Percentiles rank a stretch among this genome's conserved stretches.
phyloP scores from a whole-genome alignment of 2,888 invertebrate species.

The Microplitis manilae region DNA sequence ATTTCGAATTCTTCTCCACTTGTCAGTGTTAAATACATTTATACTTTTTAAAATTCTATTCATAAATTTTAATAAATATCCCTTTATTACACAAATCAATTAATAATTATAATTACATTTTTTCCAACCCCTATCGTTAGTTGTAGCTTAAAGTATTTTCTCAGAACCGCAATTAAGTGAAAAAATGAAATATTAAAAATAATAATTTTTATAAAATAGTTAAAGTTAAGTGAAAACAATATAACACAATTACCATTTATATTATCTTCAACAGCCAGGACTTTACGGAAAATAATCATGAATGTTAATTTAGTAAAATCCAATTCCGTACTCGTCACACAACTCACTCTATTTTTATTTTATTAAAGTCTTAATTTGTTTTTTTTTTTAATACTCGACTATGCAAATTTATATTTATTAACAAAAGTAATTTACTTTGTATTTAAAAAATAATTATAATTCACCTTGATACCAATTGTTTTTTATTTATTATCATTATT shows the following conservation, averaged over 20 bases:
- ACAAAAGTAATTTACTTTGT: not conserved
- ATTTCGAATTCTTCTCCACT: not conserved
- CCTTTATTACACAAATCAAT: too few species aligned
- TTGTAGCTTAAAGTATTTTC: too few species aligned
- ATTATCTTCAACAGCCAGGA: slow-evolving; percentile 54
- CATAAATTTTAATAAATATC: too few species aligned
- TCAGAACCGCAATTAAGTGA: too few species aligned
- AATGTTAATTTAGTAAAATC: slow-evolving; percentile 53
- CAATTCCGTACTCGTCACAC: slow-evolving; percentile 31
- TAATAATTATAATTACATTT: too few species aligned
- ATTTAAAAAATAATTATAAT: not conserved
- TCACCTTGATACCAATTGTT: too few species aligned
- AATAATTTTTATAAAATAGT: not conserved
- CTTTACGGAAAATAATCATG: slow-evolving; percentile 56
- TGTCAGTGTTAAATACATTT: not conserved
- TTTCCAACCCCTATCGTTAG: too few species aligned
- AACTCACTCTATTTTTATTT: slow-evolving; percentile 12
- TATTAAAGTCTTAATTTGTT: not conserved
- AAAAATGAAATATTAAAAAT: too few species aligned
- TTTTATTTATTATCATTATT: not conserved
- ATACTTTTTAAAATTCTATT: too few species aligned
- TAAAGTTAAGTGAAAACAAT: not conserved
- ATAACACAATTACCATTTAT: slow-evolving; percentile 61
- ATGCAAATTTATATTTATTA: not conserved
- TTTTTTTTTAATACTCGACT: not conserved